Base-by-base conservation (phyloP, 2,888 invertebrate species). In the Philereme transversata region DNA sequence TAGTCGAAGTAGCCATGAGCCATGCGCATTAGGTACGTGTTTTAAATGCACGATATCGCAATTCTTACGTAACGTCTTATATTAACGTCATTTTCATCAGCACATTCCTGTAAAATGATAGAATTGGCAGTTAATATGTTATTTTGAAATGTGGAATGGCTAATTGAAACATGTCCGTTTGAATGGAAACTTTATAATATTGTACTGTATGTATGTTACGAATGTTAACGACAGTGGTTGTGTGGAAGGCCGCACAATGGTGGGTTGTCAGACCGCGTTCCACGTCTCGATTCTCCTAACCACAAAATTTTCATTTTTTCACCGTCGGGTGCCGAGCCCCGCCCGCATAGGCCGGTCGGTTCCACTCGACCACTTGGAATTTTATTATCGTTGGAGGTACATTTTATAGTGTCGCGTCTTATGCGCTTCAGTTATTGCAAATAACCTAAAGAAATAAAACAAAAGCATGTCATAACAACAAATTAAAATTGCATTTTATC, bases 261-360 rank as follows among this genome's bases (percentile, higher is more conserved):
- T 52, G 60, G 67, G 64, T 66, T 53, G 67, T 63, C 63, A 51
- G 65, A 70, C 72, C 68, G 64, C 72, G 73, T 70, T 78, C 74
- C 75, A 75, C 70, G 68, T 70, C 72, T 74, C 70, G 70, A 71
- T 71, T 73, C 71, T 74, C 70, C 76, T 80, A 78, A 86, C 88
- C 87, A 82, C 88, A 86, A 83, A 78, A 79, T 82, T 83, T 81
- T 77, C 62, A 76, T 79, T 85, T 84, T 83, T 82, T 81, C 73
- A 74, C 70, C 62, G 64, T 48, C 43, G 43, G 9, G 5, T 38
- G 57, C 22, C 44, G 38, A 7, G 47, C 40, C 47, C 76, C 67
- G 80, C 88, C 89, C 89, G 89, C 88, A 89, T 89, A 72, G 76
- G 71, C 69, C 69, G 64, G 71, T 64, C 78, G 70, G 78, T 77